phyloP scores from a whole-genome alignment of 2,797 vertebrate genomes.

The Sandelia bainsii region DNA sequence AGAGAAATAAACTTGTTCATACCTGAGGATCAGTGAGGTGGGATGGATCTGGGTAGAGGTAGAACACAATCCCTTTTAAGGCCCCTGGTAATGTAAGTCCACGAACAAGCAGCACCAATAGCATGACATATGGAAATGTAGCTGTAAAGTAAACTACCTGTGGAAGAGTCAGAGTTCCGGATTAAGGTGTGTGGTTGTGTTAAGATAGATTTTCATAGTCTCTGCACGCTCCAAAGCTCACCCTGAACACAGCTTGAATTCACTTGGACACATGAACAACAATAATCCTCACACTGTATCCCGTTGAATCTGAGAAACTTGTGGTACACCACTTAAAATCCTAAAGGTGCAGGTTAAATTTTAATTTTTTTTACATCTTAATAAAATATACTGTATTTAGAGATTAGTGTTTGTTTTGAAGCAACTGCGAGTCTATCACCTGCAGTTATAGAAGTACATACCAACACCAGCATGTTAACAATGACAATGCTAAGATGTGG shows the following conservation, averaged over 20 bases:
- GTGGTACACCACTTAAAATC: not conserved
- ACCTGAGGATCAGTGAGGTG: slow-evolving; percentile 96
- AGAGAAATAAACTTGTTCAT: slow-evolving; percentile 26
- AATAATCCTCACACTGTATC: not conserved
- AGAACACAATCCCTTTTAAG: slow-evolving; percentile 92
- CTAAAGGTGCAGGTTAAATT: not conserved
- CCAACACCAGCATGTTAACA: not conserved
- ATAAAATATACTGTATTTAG: no score
- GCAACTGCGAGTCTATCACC: no score
- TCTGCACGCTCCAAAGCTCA: not conserved
- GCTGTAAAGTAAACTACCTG: slow-evolving; percentile 95
- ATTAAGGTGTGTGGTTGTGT: not conserved
- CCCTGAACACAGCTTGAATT: not conserved
- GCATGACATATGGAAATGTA: slow-evolving; percentile 96
- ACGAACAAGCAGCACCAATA: slow-evolving; percentile 90
- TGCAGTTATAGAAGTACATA: no score
- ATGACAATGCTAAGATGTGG: not conserved
- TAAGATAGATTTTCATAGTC: not conserved
- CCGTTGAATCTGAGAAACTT: not conserved
- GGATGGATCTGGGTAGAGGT: slow-evolving; percentile 94
- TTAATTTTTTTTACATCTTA: no score
- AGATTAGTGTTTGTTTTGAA: no score
- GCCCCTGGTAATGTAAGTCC: slow-evolving; percentile 95
- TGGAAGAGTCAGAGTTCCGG: not conserved
- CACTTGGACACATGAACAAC: not conserved